phyloP scores from a whole-genome alignment of 30 jellyfish, hydroid and myxozoan species.

The Catostylus mosaicus region DNA sequence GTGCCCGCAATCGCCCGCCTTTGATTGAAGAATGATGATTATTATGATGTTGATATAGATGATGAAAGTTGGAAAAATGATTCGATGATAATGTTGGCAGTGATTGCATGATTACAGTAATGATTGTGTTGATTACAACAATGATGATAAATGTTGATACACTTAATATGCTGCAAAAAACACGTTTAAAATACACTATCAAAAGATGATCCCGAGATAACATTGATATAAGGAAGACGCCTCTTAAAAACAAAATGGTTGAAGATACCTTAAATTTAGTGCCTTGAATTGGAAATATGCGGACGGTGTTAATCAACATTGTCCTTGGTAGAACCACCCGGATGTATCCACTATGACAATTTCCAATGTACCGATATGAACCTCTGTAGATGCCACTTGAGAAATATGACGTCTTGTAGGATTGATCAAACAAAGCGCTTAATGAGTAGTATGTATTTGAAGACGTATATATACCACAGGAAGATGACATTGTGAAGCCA shows the following conservation, averaged over 20 bases:
- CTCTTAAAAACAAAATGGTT: too few species aligned
- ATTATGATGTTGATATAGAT: too few species aligned
- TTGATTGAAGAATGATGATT: too few species aligned
- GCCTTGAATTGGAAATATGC: slow-evolving; percentile 61
- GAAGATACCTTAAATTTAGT: slow-evolving; percentile 47
- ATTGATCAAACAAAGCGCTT: slow-evolving; percentile 65
- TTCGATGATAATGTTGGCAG: too few species aligned
- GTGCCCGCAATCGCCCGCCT: slow-evolving; percentile 51
- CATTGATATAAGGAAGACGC: too few species aligned
- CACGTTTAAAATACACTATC: too few species aligned
- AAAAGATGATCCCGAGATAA: too few species aligned
- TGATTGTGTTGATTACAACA: too few species aligned
- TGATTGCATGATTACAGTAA: too few species aligned
- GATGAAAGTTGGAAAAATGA: too few species aligned
- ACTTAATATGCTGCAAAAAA: too few species aligned
- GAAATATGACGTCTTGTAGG: slow-evolving; percentile 19
- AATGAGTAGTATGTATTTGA: slow-evolving; percentile 4
- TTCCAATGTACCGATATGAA: slow-evolving; percentile 21
- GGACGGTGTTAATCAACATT: slow-evolving; percentile 36
- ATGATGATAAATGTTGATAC: too few species aligned
- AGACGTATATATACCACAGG: slow-evolving; percentile 8
- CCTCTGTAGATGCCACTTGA: neutral
- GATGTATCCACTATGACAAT: slow-evolving; percentile 30
- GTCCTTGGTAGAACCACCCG: slow-evolving; percentile 7
- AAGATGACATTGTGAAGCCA: slow-evolving; percentile 38